Percentiles rank a stretch among this genome's conserved stretches.
Evolutionary conservation across 2,888 invertebrate genomes (phyloP).

Genomic region (Trissoscelio sp.): DNA sequence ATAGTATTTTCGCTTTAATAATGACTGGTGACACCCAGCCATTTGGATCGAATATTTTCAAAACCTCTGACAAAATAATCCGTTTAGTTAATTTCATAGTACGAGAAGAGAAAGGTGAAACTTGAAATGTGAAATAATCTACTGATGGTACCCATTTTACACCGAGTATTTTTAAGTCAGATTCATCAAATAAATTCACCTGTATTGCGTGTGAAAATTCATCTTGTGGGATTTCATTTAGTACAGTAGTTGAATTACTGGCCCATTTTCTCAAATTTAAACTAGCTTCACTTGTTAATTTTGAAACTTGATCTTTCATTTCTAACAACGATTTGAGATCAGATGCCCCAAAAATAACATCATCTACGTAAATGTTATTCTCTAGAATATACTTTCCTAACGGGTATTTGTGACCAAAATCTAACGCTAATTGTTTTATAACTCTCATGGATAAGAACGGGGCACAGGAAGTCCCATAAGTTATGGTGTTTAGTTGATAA

Average conservation of each 20-base stretch:
- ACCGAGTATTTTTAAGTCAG: conserved; percentile 6
- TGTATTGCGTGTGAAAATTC: background rate
- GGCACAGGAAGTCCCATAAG: too few species aligned
- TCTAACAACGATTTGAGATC: background rate
- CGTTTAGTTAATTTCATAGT: background rate
- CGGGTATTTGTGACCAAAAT: too few species aligned
- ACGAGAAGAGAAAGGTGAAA: too few species aligned
- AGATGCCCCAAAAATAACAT: background rate
- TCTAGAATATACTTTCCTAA: too few species aligned
- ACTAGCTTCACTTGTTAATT: background rate
- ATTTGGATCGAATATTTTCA: conserved; percentile 1
- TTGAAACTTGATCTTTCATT: background rate
- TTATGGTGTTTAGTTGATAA: too few species aligned
- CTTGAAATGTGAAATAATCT: too few species aligned
- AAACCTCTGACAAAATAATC: background rate
- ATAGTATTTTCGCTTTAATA: background rate
- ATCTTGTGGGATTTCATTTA: background rate
- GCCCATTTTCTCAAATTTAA: conserved; percentile 20
- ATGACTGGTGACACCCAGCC: background rate
- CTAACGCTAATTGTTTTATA: background rate
- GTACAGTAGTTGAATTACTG: background rate
- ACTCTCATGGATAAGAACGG: background rate
- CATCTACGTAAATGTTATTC: background rate
- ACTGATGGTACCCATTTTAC: background rate
- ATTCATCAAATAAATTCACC: background rate